phyloP scores from a whole-genome alignment of 2,888 invertebrate species.

The Vannuccia rotundouncinata region DNA sequence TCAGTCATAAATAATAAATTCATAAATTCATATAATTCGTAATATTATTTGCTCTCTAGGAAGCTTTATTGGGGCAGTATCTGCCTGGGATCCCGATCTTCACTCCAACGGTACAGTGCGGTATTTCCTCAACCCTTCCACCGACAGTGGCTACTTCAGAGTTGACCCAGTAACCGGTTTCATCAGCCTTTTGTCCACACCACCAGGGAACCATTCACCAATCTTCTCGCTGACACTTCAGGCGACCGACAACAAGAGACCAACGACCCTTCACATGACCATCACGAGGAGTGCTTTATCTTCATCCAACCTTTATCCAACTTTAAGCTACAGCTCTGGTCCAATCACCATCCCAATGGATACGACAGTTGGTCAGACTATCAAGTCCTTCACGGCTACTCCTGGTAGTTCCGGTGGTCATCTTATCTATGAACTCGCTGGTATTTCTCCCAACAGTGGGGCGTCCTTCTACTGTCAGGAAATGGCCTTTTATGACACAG shows the following conservation, averaged over 20 bases:
- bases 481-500: not conserved
- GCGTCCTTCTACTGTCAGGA: not conserved
- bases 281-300: not conserved
- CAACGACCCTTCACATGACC: not conserved
- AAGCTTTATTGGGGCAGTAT: slow-evolving; percentile 69
- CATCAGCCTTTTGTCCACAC: not conserved
- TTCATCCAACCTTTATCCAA: not conserved
- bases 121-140: slow-evolving; percentile 62
- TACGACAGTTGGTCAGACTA: not conserved
- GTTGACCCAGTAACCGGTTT: slow-evolving; percentile 22
- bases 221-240: not conserved
- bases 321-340: not conserved
- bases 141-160: not conserved
- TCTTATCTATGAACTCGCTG: not conserved
- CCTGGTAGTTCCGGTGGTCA: not conserved
- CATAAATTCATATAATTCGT: no score
- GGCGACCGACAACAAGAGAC: not conserved
- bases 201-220: not conserved
- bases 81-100: slow-evolving; percentile 79
- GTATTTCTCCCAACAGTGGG: not conserved
- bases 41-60: no score
- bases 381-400: not conserved
- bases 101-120: slow-evolving; percentile 84
- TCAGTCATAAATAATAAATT: no score
- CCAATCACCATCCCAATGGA: not conserved